phyloP scores from a whole-genome alignment of 2,888 invertebrate genomes.

The Saturnia pavonia region DNA sequence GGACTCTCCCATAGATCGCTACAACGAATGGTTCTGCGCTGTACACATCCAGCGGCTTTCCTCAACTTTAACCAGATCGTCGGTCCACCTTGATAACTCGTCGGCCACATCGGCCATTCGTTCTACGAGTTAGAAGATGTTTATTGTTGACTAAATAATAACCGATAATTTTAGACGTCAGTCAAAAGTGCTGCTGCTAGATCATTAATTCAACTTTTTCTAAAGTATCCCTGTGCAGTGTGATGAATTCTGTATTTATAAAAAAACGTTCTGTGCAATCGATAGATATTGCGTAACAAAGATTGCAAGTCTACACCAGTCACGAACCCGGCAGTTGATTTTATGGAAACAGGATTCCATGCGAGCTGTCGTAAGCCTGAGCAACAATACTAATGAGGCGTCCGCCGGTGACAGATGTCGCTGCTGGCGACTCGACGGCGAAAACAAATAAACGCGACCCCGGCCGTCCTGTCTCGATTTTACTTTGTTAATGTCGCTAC shows the following conservation, averaged over 20 bases:
- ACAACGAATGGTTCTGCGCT: no score
- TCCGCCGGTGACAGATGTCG: constrained; percentile 45
- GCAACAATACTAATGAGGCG: constrained; percentile 54
- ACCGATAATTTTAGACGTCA: background rate
- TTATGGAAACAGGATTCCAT: constrained; percentile 14
- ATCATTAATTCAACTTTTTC: background rate
- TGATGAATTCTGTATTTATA: background rate
- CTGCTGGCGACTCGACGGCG: constrained; percentile 18
- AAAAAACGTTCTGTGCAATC: background rate
- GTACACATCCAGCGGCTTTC: no score
- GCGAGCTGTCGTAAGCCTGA: constrained; percentile 25
- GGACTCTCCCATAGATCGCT: no score
- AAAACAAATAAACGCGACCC: constrained; percentile 27
- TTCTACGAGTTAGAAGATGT: no score
- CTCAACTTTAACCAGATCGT: no score
- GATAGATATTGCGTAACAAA: background rate
- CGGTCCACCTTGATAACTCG: no score
- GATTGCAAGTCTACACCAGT: background rate
- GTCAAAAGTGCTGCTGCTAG: background rate
- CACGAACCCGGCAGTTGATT: constrained; percentile 14
- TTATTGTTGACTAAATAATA: background rate
- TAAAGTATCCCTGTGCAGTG: background rate
- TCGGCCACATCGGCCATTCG: no score
- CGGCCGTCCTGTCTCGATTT: constrained; percentile 25
- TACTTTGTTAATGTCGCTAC: background rate